phyloP scores from a whole-genome alignment of 2,888 invertebrate genomes.

The Athetis lepigone region DNA sequence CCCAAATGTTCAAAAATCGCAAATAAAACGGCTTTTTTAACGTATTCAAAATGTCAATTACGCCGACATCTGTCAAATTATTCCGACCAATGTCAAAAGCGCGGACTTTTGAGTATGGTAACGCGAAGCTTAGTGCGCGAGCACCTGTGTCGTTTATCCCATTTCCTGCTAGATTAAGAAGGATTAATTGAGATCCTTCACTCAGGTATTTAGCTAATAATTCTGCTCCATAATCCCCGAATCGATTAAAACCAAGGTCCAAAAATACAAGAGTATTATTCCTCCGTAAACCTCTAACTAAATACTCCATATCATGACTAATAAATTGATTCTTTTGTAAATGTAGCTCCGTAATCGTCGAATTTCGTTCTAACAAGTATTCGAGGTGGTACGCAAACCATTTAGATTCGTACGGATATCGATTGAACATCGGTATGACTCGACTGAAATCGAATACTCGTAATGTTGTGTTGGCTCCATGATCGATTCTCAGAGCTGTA shows the following conservation, averaged over 20 bases:
- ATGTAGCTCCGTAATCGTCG: conserved; percentile 88
- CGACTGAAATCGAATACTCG: conserved; percentile 83
- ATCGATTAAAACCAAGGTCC: conserved; percentile 91
- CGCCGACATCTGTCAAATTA: conserved; percentile 87
- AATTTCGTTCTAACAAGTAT: conserved; percentile 79
- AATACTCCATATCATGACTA: conserved; percentile 91
- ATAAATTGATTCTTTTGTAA: conserved; percentile 91
- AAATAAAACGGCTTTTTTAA: conserved; percentile 88
- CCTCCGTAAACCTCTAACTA: conserved; percentile 85
- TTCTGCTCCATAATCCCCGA: conserved; percentile 91
- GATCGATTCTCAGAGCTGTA: conserved; percentile 83
- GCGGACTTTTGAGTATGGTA: conserved; percentile 91
- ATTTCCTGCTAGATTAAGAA: conserved; percentile 90
- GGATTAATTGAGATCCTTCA: conserved; percentile 85
- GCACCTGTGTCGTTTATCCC: conserved; percentile 90
- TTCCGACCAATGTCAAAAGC: conserved; percentile 91
- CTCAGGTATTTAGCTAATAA: conserved; percentile 88
- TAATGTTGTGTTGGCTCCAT: conserved; percentile 76
- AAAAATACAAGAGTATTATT: conserved; percentile 90
- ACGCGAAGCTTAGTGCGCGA: conserved; percentile 87
- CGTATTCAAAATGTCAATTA: conserved; percentile 88
- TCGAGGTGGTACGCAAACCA: conserved; percentile 89
- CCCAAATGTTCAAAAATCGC: conserved; percentile 84
- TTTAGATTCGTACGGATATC: conserved; percentile 84
- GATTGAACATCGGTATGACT: conserved; percentile 78